Percentiles rank a stretch among this genome's conserved stretches.
Conservation (phyloP, 2,797 vertebrate genomes). For the Scleropages formosus region DNA sequence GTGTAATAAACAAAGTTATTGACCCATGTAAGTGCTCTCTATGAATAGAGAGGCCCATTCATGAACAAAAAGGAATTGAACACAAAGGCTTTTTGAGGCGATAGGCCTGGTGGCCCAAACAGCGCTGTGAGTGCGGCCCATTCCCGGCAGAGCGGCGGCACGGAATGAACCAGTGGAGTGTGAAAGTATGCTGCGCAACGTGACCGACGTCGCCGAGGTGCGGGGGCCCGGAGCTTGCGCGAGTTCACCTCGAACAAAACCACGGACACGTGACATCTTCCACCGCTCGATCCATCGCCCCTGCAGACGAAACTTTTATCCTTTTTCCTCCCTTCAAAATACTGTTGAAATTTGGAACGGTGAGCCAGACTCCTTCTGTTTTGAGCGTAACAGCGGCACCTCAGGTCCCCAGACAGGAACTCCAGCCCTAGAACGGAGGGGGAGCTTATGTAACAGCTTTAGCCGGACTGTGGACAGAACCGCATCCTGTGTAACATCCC, state of each 20-base stretch:
- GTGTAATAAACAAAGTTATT: neutral
- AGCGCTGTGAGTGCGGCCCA: conserved; percentile 21
- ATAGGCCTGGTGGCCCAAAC: conserved; percentile 47
- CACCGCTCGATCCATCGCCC: too few relatives aligned
- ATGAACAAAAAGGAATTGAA: conserved; percentile 36
- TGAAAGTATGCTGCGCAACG: conserved; percentile 53
- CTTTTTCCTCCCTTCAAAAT: too few relatives aligned
- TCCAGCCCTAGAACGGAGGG: too few relatives aligned
- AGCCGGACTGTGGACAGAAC: too few relatives aligned
- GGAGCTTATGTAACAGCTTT: too few relatives aligned
- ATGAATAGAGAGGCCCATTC: neutral
- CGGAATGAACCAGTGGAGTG: conserved; percentile 53
- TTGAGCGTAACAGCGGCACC: too few relatives aligned
- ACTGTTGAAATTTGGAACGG: too few relatives aligned
- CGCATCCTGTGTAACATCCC: too few relatives aligned
- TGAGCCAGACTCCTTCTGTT: too few relatives aligned
- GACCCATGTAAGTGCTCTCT: neutral
- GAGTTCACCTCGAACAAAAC: neutral
- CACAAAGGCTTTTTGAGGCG: conserved; percentile 41
- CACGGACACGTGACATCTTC: too few relatives aligned
- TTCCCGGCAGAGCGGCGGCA: conserved; percentile 9
- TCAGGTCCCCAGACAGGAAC: too few relatives aligned
- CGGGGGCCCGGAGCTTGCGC: neutral
- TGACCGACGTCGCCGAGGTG: conserved; percentile 7
- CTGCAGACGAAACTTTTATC: too few relatives aligned